These are phyloP conservation scores for Sciurus vulgaris DNA, from an alignment of 2,797 vertebrate genomes.

Conservation along the genomic window DNA sequence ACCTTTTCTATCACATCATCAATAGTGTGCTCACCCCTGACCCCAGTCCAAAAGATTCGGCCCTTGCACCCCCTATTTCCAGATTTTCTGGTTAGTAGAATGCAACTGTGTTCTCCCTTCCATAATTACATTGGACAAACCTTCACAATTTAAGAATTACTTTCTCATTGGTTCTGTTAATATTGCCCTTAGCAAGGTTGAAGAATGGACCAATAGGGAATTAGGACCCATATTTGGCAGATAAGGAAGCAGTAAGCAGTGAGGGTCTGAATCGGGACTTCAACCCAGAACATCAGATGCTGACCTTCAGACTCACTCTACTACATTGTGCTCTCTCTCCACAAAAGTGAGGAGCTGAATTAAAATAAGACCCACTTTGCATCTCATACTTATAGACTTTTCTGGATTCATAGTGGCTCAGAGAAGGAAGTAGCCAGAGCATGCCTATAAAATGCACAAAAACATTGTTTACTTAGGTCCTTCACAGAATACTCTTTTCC, in stretches of 20 bases:
- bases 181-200: not conserved
- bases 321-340: not conserved
- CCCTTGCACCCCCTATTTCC: not conserved
- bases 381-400: not conserved
- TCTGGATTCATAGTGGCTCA: not conserved
- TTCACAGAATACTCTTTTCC: not conserved
- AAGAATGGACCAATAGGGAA: not conserved
- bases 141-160: not conserved
- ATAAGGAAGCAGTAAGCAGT: not conserved
- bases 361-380: not conserved
- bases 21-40: not conserved
- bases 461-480: not conserved
- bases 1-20: not conserved
- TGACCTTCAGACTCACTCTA: not conserved
- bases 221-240: not conserved
- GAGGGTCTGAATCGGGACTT: not conserved
- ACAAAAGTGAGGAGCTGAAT: not conserved
- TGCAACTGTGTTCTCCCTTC: not conserved
- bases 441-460: not conserved
- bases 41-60: not conserved
- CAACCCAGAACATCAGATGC: not conserved
- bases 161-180: not conserved
- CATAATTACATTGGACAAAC: not conserved
- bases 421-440: not conserved
- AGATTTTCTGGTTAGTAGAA: conserved; percentile 33